Base-by-base conservation (phyloP, 2,888 invertebrate genomes). In the Helobdella robusta region DNA sequence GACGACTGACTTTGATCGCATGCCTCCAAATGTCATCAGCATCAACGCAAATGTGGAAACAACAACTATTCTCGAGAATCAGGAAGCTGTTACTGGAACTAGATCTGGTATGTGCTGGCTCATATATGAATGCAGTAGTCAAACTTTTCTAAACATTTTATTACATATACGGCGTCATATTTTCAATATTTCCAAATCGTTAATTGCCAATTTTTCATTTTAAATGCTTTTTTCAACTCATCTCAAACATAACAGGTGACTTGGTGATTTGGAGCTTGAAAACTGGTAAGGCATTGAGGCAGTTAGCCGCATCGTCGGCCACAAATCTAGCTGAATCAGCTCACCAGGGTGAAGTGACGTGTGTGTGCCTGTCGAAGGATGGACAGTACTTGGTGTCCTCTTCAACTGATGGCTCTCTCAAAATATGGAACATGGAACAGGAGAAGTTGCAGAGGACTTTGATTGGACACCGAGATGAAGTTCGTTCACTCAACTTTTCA, bases 41-140 rank as follows among this genome's bases (percentile, higher is more conserved):
- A 68, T 79, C 62, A 76, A 79, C 67, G 79, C 79, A 20, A 72
- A 74, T 59, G 76, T 76, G 18, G 75, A 76, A 28, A 74, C 74
- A 65, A 79, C 78, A 1, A 77, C 75, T 34, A 72, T 78, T 20
- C 71, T 79, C 61, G 77, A 76, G 34, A 74, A 74, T 63, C 77
- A 78, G 59, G 78, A 78, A 68, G 78, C 76, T 1, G 75, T 77
- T 20, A 79, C 79, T 34, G 79, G 79, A 30, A 74, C 78, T 20
- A 69, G 78, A 30, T 77, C 77, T 66, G 62, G 62, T 62, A 20
- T 15, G 25, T 61, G 8, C n/a, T 60, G 8, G 8, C 11, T 15
- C 32, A 63, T 18, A 18, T 8, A 18, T 32, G 18, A n/a, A 18
- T 18, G 25, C 18, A 62, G 59, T 28, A 25, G 18, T 30, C n/a